Evolutionary conservation across 2,797 vertebrate genomes (phyloP), one percentile per base, ranked within the genome.

Genomic region (Botia kubotai): DNA sequence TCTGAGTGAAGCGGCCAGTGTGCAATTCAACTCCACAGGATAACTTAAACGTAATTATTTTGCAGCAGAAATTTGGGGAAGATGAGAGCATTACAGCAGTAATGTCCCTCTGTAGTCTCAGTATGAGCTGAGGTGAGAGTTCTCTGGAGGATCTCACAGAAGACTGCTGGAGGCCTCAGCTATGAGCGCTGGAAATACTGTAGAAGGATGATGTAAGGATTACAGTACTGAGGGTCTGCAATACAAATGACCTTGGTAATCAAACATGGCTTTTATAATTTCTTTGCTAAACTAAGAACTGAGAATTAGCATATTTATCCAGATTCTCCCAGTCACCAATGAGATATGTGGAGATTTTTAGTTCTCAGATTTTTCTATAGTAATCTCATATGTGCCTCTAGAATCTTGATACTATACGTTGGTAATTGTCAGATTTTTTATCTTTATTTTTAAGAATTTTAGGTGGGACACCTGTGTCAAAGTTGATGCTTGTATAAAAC

Each of bases 41-140:
- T 71, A 85, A 83, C 82, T 85, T 86, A 91, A 92, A 90, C 83
- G 43, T 82, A 81, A 87, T 86, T 83, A 90, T 92, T 92, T 92
- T 84, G 81, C 87, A 84, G 75, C 81, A 87, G 85, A 92, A 90
- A 92, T 91, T 90, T 87, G 88, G 63, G 65, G 82, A 89, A 91
- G 88, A 88, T 71, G 89, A 84, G 75, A 73, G 78, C 84, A 89
- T 91, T 90, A 88, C 74, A 53, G 81, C 69, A 79, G 58, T 79
- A 79, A 82, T 12, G 67, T 52, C 55, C 23, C 50, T 60, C 23
- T 52, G 79, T 66, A 57, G 83, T 58, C 78, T 72, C 53, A 46
- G 50, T 69, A 72, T 83, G 58, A 48, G 66, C 77, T 60, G 66
- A 86, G 85, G 82, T 77, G 83, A 87, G 79, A 82, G 83, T 84